Evolutionary conservation across 2,888 invertebrate genomes (phyloP), one percentile per base, ranked within the genome.

Genomic region (Hypomecis punctinalis): DNA sequence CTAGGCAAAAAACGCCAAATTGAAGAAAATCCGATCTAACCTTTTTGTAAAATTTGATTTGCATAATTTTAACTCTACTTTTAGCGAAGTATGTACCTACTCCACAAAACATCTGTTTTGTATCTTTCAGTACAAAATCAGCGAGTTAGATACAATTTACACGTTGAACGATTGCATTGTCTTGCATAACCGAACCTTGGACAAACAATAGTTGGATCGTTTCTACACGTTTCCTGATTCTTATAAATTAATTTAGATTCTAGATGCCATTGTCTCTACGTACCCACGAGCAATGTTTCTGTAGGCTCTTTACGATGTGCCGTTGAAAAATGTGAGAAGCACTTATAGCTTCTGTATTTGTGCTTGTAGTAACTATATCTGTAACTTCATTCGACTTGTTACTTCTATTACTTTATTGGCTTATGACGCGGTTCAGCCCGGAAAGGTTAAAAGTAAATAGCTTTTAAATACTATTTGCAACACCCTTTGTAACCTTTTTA

Each of bases 191-290:
- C 45, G 13, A 45, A 13, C 63, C 63, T 64, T 64, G 63, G 35
- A 3, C 37, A 45, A 59, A 72, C 71, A 72, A 72, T 72, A 54
- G 66, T 6, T 57, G 6, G 64, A 63, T 52, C 37, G 59, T 61
- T 65, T 62, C 61, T 62, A 49, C 35, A 57, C 67, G 62, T 72
- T 72, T 72, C 72, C 72, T 72, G 66, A 66, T 68, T 63, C 61
- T 66, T 66, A 58, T 61, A 61, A 56, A 60, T 64, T 60, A 64
- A 64, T 64, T 64, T 64, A 64, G 55, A 60, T 56, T 51, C 51
- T 40, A 60, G 59, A 55, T 64, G 8, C 52, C 56, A 66, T 66
- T 66, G 61, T 70, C 61, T 46, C 56, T 36, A 59, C 2, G 39
- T 55, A 49, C 59, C 49, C 64, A 60, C 46, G 59, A 37, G 47